phyloP scores from a whole-genome alignment of 2,797 vertebrate species.

The Poecilia gillii region DNA sequence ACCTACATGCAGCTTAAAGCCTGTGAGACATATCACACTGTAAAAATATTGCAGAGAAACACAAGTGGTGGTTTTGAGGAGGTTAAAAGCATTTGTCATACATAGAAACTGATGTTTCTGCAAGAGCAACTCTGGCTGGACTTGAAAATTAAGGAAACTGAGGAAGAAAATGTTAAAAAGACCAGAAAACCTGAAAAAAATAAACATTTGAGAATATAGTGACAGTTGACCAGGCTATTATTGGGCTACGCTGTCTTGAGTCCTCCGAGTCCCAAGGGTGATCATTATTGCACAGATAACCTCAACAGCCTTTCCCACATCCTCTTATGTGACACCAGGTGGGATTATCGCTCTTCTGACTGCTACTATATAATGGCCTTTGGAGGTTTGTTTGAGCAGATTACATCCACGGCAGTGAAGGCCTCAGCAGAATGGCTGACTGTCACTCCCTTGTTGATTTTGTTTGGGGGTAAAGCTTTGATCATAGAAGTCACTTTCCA shows the following conservation, averaged over 20 bases:
- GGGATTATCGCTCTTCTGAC: conserved; percentile 65
- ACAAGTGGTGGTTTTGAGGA: not conserved
- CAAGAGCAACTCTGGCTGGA: not conserved
- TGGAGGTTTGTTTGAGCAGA: conserved; percentile 64
- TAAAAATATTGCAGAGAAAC: not conserved
- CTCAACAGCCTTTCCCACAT: conserved; percentile 37
- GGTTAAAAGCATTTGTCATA: not conserved
- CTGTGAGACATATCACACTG: not conserved
- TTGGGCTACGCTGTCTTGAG: conserved; percentile 41
- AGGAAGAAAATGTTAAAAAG: not conserved
- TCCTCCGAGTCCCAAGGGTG: conserved; percentile 35
- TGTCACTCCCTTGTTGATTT: conserved; percentile 51
- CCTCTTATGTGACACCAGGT: conserved; percentile 63
- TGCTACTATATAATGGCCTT: conserved; percentile 65
- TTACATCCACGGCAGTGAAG: conserved; percentile 57
- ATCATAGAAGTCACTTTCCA: conserved; percentile 39
- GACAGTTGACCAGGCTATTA: conserved; percentile 38
- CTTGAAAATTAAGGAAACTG: not conserved
- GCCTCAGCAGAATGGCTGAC: conserved; percentile 33
- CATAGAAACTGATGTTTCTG: not conserved
- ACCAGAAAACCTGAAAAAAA: not conserved
- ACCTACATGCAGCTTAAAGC: conserved; percentile 13
- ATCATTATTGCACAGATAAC: conserved; percentile 72
- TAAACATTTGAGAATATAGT: conserved; percentile 20
- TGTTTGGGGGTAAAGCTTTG: conserved; percentile 30